Conservation (phyloP, 2,797 vertebrate genomes). For the Paratrypauchen microcephalus region DNA sequence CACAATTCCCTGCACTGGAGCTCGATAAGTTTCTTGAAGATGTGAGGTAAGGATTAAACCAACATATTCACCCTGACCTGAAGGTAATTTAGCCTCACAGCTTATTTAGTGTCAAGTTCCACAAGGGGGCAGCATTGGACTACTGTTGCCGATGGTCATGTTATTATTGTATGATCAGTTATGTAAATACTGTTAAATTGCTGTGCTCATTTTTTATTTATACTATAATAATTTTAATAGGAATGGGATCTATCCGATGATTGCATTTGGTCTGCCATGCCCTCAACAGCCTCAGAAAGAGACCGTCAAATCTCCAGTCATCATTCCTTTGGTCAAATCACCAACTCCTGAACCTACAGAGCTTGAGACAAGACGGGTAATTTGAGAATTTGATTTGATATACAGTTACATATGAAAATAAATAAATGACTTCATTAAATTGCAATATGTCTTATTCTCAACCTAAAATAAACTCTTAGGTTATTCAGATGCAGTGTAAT, state of each 20-base stretch:
- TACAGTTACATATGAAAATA: neutral
- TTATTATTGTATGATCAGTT: neutral
- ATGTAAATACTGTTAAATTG: neutral
- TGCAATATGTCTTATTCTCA: neutral
- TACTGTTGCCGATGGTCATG: neutral
- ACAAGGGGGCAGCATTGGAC: slow-evolving; percentile 51
- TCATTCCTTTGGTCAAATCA: slow-evolving; percentile 90
- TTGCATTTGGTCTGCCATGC: slow-evolving; percentile 88
- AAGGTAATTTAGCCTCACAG: no score
- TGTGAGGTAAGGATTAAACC: slow-evolving; percentile 82
- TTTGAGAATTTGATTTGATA: neutral
- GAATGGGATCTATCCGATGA: slow-evolving; percentile 94
- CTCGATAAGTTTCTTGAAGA: slow-evolving; percentile 97
- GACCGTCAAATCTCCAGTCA: slow-evolving; percentile 85
- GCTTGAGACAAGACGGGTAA: slow-evolving; percentile 91
- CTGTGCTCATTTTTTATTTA: neutral
- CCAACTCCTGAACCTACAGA: slow-evolving; percentile 94
- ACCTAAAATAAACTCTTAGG: slow-evolving; percentile 66
- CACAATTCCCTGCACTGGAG: slow-evolving; percentile 93
- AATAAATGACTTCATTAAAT: neutral
- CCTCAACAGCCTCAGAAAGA: slow-evolving; percentile 91
- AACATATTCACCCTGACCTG: no score
- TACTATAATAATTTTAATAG: slow-evolving; percentile 8
- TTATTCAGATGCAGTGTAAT: slow-evolving; percentile 95
- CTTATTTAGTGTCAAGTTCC: neutral